Evolutionary conservation across 2,888 invertebrate genomes (phyloP).

Genomic region (Trissolcus brochymenae): DNA sequence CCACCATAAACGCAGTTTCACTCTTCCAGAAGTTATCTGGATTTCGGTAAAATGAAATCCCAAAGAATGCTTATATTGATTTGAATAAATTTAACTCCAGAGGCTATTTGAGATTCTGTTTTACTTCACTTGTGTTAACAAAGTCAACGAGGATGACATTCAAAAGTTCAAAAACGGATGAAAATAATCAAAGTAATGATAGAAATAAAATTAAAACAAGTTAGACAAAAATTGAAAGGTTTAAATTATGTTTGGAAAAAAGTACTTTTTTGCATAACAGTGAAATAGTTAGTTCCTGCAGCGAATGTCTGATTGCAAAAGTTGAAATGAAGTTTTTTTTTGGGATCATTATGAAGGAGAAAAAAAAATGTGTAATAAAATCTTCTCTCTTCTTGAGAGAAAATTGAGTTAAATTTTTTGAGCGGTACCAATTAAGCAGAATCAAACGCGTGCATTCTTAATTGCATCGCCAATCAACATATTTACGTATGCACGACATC

Average conservation of each 20-base stretch:
- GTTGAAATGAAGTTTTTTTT: not conserved
- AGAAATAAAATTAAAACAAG: no score
- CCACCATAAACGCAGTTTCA: conserved; percentile 15
- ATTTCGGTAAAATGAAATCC: conserved; percentile 18
- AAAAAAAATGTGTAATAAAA: not conserved
- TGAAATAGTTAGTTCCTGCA: no score
- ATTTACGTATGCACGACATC: conserved; percentile 8
- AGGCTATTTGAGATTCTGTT: no score
- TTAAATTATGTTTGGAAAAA: no score
- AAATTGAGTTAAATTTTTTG: not conserved
- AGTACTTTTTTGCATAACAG: no score
- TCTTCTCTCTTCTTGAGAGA: no score
- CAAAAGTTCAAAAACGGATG: no score
- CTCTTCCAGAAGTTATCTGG: conserved; percentile 5
- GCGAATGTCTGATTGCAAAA: not conserved
- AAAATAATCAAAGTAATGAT: no score
- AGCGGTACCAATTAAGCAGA: not conserved
- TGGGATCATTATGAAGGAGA: not conserved
- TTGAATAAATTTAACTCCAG: no score
- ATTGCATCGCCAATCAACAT: conserved; percentile 21
- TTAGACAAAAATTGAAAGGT: no score
- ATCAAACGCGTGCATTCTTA: conserved; percentile 5
- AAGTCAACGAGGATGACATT: no score
- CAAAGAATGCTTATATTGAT: not conserved
- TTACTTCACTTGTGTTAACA: no score